Evolutionary conservation across 2,888 invertebrate species (phyloP).

Genomic region (Tenthredo mesomela): DNA sequence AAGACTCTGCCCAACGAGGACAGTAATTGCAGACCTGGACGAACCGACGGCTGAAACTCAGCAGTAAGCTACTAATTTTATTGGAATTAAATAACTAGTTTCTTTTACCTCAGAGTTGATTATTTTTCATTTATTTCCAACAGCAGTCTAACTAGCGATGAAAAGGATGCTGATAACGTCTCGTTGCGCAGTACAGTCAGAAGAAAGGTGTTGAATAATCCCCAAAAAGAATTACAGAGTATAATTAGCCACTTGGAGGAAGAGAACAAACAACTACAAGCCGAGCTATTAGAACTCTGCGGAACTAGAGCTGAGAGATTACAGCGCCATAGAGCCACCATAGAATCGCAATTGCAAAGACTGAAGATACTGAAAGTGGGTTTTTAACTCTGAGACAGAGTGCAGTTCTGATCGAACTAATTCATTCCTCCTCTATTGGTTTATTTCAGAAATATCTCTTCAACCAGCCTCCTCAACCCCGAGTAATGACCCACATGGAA

Average conservation of each 20-base stretch:
- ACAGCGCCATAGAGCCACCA: conserved; percentile 82
- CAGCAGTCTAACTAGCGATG: conserved; percentile 64
- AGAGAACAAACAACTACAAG: conserved; percentile 80
- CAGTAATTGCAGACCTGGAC: conserved; percentile 64
- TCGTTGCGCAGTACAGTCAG: conserved; percentile 71
- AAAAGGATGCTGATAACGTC: conserved; percentile 68
- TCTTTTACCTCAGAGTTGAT: background rate
- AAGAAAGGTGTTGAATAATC: conserved; percentile 77
- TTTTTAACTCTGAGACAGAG: conserved; percentile 5
- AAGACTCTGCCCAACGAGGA: conserved; percentile 72
- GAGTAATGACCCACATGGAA: conserved; percentile 69
- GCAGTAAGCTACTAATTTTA: conserved; percentile 61
- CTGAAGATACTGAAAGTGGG: conserved; percentile 84
- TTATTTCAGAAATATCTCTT: conserved; percentile 73
- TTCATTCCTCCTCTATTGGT: background rate
- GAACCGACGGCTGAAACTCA: conserved; percentile 65
- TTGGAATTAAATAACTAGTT: background rate
- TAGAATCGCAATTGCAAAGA: conserved; percentile 84
- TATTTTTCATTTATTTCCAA: conserved; percentile 56
- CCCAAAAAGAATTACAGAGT: conserved; percentile 83
- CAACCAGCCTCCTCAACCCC: conserved; percentile 60
- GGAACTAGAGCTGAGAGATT: conserved; percentile 76
- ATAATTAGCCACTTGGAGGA: conserved; percentile 86
- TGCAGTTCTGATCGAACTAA: background rate
- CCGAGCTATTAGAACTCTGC: conserved; percentile 73